Evolutionary conservation across 2,113 vertebrate species (phyloP).

Genomic region (Labeo rohita): DNA sequence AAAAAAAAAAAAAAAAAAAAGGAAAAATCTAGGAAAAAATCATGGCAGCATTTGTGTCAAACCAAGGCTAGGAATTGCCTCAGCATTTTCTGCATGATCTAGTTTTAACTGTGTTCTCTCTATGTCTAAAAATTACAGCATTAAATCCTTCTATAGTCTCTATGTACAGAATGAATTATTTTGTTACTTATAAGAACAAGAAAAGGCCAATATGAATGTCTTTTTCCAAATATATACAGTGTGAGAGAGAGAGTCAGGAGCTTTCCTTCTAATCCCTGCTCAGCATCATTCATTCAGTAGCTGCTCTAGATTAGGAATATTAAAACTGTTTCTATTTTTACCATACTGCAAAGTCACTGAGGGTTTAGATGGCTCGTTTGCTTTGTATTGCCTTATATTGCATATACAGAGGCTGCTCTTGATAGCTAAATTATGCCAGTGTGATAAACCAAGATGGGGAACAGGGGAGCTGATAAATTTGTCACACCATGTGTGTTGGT

Average conservation of each 20-base stretch:
- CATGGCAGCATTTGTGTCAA: no score
- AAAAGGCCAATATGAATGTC: background rate
- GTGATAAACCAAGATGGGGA: slow-evolving; percentile 6
- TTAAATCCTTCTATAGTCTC: background rate
- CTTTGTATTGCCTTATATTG: background rate
- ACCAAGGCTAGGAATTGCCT: no score
- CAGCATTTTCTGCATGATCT: no score
- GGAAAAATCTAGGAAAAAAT: no score
- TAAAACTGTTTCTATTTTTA: slow-evolving; percentile 70
- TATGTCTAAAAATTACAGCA: no score
- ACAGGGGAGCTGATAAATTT: slow-evolving; percentile 12
- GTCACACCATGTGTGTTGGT: background rate
- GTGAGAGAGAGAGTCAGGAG: slow-evolving; percentile 19
- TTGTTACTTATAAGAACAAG: background rate
- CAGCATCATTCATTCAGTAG: slow-evolving; percentile 75
- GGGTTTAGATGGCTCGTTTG: slow-evolving; percentile 15
- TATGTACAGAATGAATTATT: background rate
- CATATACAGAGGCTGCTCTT: background rate
- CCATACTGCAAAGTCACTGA: slow-evolving; percentile 31
- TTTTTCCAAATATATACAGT: background rate
- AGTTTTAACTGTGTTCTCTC: no score
- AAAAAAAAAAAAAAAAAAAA: no score
- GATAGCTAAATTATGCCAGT: background rate
- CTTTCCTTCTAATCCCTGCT: slow-evolving; percentile 59
- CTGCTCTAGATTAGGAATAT: slow-evolving; percentile 67